Base-by-base conservation (phyloP, 2,888 invertebrate genomes). In the Diarsia brunnea region DNA sequence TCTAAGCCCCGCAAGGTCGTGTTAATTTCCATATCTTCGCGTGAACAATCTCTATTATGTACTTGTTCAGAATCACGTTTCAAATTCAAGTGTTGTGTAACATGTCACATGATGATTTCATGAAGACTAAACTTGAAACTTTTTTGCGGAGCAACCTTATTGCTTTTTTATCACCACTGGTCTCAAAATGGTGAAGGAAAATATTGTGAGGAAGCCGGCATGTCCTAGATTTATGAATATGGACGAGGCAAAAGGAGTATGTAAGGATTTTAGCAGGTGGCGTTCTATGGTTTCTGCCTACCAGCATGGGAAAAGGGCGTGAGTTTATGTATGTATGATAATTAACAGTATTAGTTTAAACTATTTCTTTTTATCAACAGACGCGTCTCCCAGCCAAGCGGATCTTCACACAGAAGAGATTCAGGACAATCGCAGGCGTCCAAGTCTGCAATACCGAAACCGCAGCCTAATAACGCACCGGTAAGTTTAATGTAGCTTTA, bases 321-420 rank as follows among this genome's bases (percentile, higher is more conserved):
- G 38, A 38, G 38, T 38, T 38, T 38, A 38, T 38, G 38, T 38
- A 38, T 38, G 38, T 38, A 38, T 38, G 38, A 38, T 38, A 38
- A 38, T 38, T 38, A 38, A 38, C 38, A 38, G 38, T 38, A 38
- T 8, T 8, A 38, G 38, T 38, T 38, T 7, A n/a, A n/a, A 12
- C 3, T 38, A 43, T 43, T 43, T 38, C 0, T 64, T 2, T 21
- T 75, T 68, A 7, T 73, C 38, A 66, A 53, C 87, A 95, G 95
- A 80, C 91, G 95, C 55, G 88, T 88, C 47, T 92, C 93, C 74
- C 94, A 93, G 58, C 79, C 92, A 1, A 85, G 91, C 63, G 90
- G 90, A 5, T 69, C 89, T 0, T 85, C 89, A 7, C 70, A 80
- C 12, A 89, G 84, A 69, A 91, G 82, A 75, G 90, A 92, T 43